phyloP scores from a whole-genome alignment of 2,113 vertebrate genomes.

The Thalassarche chlororhynchos region DNA sequence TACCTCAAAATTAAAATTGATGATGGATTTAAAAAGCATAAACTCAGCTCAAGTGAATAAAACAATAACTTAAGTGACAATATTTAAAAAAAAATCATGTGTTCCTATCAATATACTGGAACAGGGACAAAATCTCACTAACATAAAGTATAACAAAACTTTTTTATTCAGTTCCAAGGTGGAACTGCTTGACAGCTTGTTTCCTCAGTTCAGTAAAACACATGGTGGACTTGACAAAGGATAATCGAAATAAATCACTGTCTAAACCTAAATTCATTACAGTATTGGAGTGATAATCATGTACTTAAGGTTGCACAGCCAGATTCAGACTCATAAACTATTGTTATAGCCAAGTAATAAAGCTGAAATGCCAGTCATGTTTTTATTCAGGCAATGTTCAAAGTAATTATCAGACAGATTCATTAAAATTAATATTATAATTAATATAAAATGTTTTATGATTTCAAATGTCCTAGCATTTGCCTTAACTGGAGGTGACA shows the following conservation, averaged over 20 bases:
- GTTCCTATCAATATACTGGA: background rate
- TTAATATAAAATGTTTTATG: background rate
- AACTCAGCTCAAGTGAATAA: background rate
- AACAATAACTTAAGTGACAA: background rate
- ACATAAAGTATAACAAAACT: background rate
- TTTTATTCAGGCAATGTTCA: background rate
- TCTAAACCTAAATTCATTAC: background rate
- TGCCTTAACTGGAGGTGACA: background rate
- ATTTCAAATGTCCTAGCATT: background rate
- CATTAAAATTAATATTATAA: background rate
- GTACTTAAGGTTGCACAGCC: background rate
- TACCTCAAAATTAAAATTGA: background rate
- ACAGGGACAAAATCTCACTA: background rate
- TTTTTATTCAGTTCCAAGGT: background rate
- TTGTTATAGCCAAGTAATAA: background rate
- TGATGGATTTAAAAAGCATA: background rate
- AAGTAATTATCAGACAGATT: background rate
- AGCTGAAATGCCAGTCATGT: background rate
- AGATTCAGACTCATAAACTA: background rate
- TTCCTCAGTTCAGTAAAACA: background rate
- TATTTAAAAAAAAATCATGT: background rate
- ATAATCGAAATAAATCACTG: background rate
- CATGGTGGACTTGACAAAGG: background rate
- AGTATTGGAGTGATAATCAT: background rate
- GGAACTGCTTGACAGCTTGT: background rate